Conservation (phyloP, 1,140 invertebrate species). For the Tachypleus tridentatus region DNA sequence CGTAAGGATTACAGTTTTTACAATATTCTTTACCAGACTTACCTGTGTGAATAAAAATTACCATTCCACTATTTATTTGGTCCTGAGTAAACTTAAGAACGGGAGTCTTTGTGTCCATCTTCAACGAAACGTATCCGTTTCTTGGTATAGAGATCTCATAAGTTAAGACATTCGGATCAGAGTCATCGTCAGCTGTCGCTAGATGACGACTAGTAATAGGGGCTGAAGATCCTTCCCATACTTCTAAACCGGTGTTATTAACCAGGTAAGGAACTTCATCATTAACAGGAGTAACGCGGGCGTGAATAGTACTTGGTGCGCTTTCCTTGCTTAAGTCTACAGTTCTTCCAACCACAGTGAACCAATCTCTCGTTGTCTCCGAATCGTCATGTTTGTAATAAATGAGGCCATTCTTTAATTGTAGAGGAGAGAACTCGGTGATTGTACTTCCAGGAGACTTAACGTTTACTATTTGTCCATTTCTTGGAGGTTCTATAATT, state of each 20-base stretch:
- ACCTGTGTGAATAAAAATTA: constrained; percentile 61
- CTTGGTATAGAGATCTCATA: constrained; percentile 57
- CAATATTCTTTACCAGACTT: not conserved
- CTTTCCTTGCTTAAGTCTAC: constrained; percentile 38
- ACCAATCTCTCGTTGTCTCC: constrained; percentile 60
- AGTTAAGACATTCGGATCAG: constrained; percentile 55
- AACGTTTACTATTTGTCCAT: constrained; percentile 40
- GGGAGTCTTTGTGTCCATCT: constrained; percentile 28
- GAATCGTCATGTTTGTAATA: constrained; percentile 59
- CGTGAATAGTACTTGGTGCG: constrained; percentile 25
- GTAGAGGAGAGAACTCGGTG: constrained; percentile 9
- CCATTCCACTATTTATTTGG: constrained; percentile 54
- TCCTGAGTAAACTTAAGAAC: constrained; percentile 59
- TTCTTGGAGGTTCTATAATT: constrained; percentile 53
- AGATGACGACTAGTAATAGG: constrained; percentile 23
- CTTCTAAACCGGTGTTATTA: constrained; percentile 66
- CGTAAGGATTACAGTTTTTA: too few relatives aligned
- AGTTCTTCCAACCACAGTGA: constrained; percentile 57
- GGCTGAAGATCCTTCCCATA: constrained; percentile 74
- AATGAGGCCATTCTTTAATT: constrained; percentile 20
- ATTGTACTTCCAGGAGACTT: constrained; percentile 12
- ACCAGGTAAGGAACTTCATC: constrained; percentile 73
- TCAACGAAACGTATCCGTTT: constrained; percentile 60
- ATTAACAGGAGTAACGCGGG: constrained; percentile 53
- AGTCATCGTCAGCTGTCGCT: constrained; percentile 55